Base-by-base conservation (phyloP, 2,797 vertebrate species). In the Pseudochaenichthys georgianus region DNA sequence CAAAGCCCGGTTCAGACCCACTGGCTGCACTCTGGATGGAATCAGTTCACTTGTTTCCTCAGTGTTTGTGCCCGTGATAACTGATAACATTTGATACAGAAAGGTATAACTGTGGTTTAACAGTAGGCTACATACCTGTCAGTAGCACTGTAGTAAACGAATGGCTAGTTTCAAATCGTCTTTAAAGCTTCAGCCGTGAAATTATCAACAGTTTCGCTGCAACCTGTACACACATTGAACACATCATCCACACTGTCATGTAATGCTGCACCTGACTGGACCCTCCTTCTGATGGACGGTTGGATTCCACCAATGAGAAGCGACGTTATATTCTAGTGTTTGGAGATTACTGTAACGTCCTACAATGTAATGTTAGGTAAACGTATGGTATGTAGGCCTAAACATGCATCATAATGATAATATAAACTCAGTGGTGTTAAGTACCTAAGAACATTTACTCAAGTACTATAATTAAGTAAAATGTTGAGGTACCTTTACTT, bases 211-310 rank as follows among this genome's bases (percentile, higher is more conserved):
- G 90, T 95, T 94, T 75, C 83, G 81, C 86, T 90, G 91, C 88
- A 91, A 88, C 92, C 92, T 89, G 87, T 95, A 96, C 93, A 96
- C 93, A 95, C 90, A 93, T 89, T 79, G 94, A 93, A 95, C 93
- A 95, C 92, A 94, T 91, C 92, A 94, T 91, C 94, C 93, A 80
- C 93, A 92, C 89, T 86, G 90, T 86, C 93, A 95, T 96, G 95
- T 91, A 96, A 95, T 90, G 69, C 88, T 58, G 85, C 28, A 74
- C 78, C 78, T 94, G 93, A 98, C 95, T 98, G 97, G 97, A 77
- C 90, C 23, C 13, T 38, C 1, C 41, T 9, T 60, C 41, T 97
- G 96, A 98, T 66, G 55, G 96, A 95, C 96, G 90, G 93, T 5
- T 28, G 0, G 2, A 1, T 9, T 28, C 83, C 77, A 85, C 97